Evolutionary conservation across 92 coral and sea anemone genomes (phyloP).

Genomic region (Ricordea florida): DNA sequence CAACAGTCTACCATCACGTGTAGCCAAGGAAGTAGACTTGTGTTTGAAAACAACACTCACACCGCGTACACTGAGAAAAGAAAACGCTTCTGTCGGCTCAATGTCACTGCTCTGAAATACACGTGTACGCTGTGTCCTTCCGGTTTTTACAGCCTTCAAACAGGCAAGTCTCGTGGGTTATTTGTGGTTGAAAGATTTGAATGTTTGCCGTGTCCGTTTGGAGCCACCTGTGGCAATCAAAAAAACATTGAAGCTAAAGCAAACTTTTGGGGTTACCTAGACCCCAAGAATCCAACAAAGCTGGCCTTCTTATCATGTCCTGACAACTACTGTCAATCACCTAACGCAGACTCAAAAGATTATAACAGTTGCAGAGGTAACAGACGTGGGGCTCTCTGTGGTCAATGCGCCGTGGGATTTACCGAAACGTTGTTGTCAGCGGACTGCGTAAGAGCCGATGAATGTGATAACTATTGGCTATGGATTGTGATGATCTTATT

Average conservation of each 20-base stretch:
- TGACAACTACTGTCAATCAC: slow-evolving; percentile 27
- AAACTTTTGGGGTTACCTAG: slow-evolving; percentile 42
- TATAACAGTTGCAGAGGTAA: slow-evolving; percentile 58
- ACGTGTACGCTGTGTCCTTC: slow-evolving; percentile 53
- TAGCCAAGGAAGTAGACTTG: slow-evolving; percentile 57
- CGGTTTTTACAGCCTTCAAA: slow-evolving; percentile 59
- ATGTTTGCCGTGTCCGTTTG: slow-evolving; percentile 57
- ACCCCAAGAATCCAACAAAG: not conserved
- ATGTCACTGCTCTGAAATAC: slow-evolving; percentile 33
- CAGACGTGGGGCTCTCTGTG: slow-evolving; percentile 57
- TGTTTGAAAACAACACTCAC: slow-evolving; percentile 44
- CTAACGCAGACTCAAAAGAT: not conserved
- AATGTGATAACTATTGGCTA: slow-evolving; percentile 28
- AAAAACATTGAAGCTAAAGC: slow-evolving; percentile 49
- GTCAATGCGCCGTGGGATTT: slow-evolving; percentile 26
- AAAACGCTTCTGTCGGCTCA: slow-evolving; percentile 2
- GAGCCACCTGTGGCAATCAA: slow-evolving; percentile 23
- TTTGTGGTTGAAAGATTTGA: slow-evolving; percentile 3
- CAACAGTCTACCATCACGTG: slow-evolving; percentile 25
- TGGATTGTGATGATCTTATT: slow-evolving; percentile 19
- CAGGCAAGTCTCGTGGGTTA: slow-evolving; percentile 47
- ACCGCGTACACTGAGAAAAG: slow-evolving; percentile 8
- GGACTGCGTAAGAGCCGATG: slow-evolving; percentile 9
- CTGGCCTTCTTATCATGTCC: slow-evolving; percentile 45
- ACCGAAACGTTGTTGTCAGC: slow-evolving; percentile 46